Percentiles rank a stretch among this genome's conserved stretches.
Evolutionary conservation across 2,888 invertebrate genomes (phyloP).

Genomic region (Parnassius smintheus): DNA sequence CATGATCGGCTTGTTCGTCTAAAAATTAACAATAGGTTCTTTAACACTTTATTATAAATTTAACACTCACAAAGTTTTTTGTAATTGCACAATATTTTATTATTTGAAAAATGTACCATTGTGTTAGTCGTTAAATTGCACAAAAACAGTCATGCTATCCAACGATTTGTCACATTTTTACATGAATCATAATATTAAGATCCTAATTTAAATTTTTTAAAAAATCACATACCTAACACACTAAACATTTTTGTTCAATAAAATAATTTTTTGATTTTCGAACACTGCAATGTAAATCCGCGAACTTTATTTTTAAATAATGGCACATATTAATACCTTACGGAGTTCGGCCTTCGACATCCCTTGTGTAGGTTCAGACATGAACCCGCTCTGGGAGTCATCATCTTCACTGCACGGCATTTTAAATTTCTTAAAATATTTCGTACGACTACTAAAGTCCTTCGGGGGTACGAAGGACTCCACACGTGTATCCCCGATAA

Average conservation of each 20-base stretch:
- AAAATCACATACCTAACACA: background rate
- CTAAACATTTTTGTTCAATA: too few species aligned
- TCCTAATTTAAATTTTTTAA: background rate
- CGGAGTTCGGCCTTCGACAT: slow-evolving; percentile 86
- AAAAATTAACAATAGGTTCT: slow-evolving; percentile 51
- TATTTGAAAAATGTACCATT: background rate
- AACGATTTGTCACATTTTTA: too few species aligned
- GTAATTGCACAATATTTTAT: slow-evolving; percentile 2
- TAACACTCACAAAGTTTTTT: slow-evolving; percentile 3
- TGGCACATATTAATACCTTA: slow-evolving; percentile 62
- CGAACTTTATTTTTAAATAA: background rate
- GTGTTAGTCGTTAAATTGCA: background rate
- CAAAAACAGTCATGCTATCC: background rate
- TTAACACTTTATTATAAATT: slow-evolving; percentile 1
- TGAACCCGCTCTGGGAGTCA: slow-evolving; percentile 74
- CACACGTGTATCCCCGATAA: slow-evolving; percentile 42
- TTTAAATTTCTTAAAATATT: slow-evolving; percentile 30
- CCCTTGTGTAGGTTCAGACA: slow-evolving; percentile 74
- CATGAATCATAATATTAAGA: too few species aligned
- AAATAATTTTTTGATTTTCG: background rate
- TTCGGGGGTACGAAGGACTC: slow-evolving; percentile 9
- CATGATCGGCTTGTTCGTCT: slow-evolving; percentile 97
- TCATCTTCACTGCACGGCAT: slow-evolving; percentile 85
- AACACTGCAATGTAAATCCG: background rate
- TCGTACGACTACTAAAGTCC: slow-evolving; percentile 33